Evolutionary conservation across 64 coral and sea anemone genomes (phyloP).

Genomic region (Stylophora pistillata): DNA sequence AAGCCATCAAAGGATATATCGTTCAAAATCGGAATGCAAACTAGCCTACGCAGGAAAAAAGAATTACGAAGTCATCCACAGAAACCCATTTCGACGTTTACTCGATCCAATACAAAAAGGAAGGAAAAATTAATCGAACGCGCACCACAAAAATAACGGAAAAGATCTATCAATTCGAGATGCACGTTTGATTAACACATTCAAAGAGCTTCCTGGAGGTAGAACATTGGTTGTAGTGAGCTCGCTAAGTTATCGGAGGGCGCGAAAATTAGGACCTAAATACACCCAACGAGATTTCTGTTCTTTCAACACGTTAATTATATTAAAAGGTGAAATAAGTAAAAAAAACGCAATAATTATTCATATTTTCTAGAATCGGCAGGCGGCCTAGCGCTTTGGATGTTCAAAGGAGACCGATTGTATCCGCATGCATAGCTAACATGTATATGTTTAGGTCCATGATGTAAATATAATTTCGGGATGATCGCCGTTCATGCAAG

Average conservation of each 20-base stretch:
- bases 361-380: slow-evolving; percentile 36
- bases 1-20: no score
- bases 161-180: slow-evolving; percentile 71
- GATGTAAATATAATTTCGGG: slow-evolving; percentile 62
- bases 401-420: slow-evolving; percentile 72
- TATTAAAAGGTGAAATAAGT: slow-evolving; percentile 37
- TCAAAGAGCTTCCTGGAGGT: slow-evolving; percentile 61
- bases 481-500: slow-evolving; percentile 18
- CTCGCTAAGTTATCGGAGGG: not conserved
- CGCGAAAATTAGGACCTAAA: not conserved
- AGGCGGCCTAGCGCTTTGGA: slow-evolving; percentile 38
- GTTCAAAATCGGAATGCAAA: not conserved
- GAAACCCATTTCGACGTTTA: not conserved
- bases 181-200: slow-evolving; percentile 87
- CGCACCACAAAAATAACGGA: slow-evolving; percentile 35
- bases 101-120: not conserved
- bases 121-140: not conserved
- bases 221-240: slow-evolving; percentile 26
- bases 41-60: not conserved
- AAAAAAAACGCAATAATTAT: slow-evolving; percentile 33
- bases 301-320: slow-evolving; percentile 40
- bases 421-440: slow-evolving; percentile 34
- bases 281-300: not conserved
- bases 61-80: not conserved
- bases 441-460: slow-evolving; percentile 71